Base-by-base conservation (phyloP, 1,140 invertebrate genomes). In the Trachymyrmex cornetzi region DNA sequence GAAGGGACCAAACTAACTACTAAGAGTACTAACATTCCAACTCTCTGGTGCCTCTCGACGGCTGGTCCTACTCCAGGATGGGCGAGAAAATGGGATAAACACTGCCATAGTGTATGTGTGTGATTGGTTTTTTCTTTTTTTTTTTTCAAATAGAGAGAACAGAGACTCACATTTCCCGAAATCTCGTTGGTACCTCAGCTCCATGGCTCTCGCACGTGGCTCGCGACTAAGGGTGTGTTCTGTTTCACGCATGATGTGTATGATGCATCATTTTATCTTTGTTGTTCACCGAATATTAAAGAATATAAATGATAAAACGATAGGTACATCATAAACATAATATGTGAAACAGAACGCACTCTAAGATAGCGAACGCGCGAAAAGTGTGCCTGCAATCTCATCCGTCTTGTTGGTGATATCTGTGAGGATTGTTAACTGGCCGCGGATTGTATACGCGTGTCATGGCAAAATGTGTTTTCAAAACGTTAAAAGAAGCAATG, bases 321-420 rank as follows among this genome's bases (percentile, higher is more conserved):
- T 44, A 44, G 3, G 38, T 44, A 44, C 11, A 44, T 44, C 38
- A 44, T 44, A 44, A 44, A 9, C 38, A 44, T 44, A 44, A 44
- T 12, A 11, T 9, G 38, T 44, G 38, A 9, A 44, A 44, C 2
- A 9, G 2, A 11, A 44, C 38, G 38, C 2, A 44, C 38, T 44
- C 38, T 44, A 12, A 44, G 9, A 44, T 44, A 67, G 30, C 16
- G 30, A 81, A 55, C 61, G 63, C 48, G 63, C 64, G 63, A 55
- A 69, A 81, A 48, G 48, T 80, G 7, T 81, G 77, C 48, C 64
- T 69, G 64, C 50, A 81, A 81, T 81, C 30, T 55, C 22, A 71
- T 53, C n/a, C 30, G 5, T 7, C n/a, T 9, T n/a, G 44, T 16
- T 30, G 44, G 44, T 80, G 63, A 80, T 55, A 80, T 69, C 48